phyloP scores from a whole-genome alignment of 2,888 invertebrate genomes.

The Diaprepes abbreviatus region DNA sequence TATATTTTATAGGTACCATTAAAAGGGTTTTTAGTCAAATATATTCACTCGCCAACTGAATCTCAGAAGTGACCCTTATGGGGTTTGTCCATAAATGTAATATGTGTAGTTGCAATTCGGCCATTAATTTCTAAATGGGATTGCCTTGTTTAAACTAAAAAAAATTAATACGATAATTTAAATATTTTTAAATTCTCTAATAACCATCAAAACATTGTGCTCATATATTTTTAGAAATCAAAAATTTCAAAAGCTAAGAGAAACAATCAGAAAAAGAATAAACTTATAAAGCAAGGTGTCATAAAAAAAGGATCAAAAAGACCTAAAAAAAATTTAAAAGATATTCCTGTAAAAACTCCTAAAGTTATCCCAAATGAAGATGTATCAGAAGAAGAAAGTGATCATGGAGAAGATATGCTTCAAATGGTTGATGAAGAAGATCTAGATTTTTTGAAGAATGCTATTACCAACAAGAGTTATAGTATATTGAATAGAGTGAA shows the following conservation, averaged over 20 bases:
- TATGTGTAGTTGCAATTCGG: no score
- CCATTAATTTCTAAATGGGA: no score
- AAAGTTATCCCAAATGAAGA: constrained; percentile 41
- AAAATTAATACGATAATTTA: no score
- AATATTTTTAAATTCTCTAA: no score
- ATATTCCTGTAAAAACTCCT: constrained; percentile 40
- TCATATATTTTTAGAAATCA: constrained; percentile 59
- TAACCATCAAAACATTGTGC: no score
- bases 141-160: no score
- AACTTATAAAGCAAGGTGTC: constrained; percentile 64
- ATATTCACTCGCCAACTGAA: no score
- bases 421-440: constrained; percentile 73
- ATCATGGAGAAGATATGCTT: constrained; percentile 70
- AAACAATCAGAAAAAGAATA: constrained; percentile 65
- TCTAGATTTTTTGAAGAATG: constrained; percentile 68
- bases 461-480: constrained; percentile 68
- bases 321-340: constrained; percentile 36
- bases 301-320: constrained; percentile 61
- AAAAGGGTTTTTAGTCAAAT: not conserved
- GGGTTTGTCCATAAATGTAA: no score
- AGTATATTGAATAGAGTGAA: constrained; percentile 67
- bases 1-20: no score
- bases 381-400: constrained; percentile 66
- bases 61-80: no score
- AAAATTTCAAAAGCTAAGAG: constrained; percentile 66